Percentiles rank a stretch among this genome's conserved stretches.
Evolutionary conservation across 2,888 invertebrate genomes (phyloP).

Genomic region (Itoplectis maculator): DNA sequence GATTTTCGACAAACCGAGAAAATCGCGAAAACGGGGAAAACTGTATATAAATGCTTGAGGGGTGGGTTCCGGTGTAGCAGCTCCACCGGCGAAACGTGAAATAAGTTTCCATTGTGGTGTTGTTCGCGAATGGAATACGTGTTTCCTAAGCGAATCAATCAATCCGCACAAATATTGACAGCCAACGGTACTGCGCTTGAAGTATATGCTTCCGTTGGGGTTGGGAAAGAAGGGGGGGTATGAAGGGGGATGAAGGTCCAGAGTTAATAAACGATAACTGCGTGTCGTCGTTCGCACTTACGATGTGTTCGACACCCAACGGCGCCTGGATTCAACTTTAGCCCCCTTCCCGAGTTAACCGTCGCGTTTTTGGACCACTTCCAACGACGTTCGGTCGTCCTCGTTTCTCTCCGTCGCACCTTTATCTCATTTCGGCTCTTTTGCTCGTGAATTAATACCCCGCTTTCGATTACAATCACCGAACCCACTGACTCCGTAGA

Average conservation of each 20-base stretch:
- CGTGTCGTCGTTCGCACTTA: slow-evolving; percentile 16
- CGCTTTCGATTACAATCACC: slow-evolving; percentile 42
- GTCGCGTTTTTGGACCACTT: slow-evolving; percentile 58
- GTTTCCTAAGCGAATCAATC: not conserved
- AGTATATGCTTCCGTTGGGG: not conserved
- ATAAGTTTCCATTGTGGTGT: not conserved
- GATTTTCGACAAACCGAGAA: not conserved
- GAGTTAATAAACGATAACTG: not conserved
- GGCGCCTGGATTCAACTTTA: slow-evolving; percentile 36
- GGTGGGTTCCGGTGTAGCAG: too few relatives aligned
- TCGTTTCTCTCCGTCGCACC: slow-evolving; percentile 18
- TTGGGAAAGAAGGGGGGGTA: not conserved
- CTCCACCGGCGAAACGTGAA: not conserved
- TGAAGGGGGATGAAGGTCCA: not conserved
- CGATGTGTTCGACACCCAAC: slow-evolving; percentile 7
- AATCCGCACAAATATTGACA: not conserved
- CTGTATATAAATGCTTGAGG: not conserved
- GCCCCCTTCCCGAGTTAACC: slow-evolving; percentile 52
- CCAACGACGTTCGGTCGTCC: slow-evolving; percentile 55
- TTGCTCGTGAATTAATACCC: slow-evolving; percentile 30
- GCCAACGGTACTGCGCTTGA: not conserved
- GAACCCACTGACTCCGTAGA: slow-evolving; percentile 24
- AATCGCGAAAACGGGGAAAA: not conserved
- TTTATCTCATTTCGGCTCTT: slow-evolving; percentile 44
- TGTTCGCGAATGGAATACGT: not conserved